These are phyloP conservation scores for Clarias magur DNA, from an alignment of 2,113 vertebrate species.

Conservation along the genomic window DNA sequence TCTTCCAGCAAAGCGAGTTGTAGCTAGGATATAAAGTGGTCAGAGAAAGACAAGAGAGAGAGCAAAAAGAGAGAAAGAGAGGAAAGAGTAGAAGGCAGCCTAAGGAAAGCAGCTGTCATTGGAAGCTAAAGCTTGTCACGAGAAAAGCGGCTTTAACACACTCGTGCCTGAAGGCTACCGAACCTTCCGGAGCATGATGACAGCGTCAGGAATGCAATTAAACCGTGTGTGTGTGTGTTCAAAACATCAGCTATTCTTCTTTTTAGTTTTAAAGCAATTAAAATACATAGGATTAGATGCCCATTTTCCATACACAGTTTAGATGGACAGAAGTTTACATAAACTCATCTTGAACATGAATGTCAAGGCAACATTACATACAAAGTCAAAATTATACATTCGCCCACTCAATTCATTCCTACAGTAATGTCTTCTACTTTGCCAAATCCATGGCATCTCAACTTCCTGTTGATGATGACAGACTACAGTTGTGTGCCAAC, in stretches of 20 bases:
- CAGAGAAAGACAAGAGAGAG: neutral
- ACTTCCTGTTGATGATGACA: no score
- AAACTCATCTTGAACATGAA: no score
- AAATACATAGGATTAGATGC: neutral
- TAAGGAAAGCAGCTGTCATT: conserved; percentile 67
- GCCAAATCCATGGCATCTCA: no score
- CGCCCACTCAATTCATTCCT: no score
- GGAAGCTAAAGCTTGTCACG: conserved; percentile 48
- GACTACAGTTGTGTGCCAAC: no score
- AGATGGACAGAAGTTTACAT: no score
- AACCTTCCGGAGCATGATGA: conserved; percentile 43
- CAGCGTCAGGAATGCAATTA: conserved; percentile 69
- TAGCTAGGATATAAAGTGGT: neutral
- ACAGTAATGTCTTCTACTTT: no score
- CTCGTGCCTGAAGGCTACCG: conserved; percentile 52
- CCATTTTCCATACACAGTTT: no score
- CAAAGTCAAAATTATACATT: no score
- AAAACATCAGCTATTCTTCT: neutral
- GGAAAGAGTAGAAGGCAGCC: neutral
- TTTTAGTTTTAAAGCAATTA: neutral
- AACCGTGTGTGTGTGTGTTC: conserved; percentile 31
- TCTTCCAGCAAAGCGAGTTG: neutral
- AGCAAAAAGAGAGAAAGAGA: neutral
- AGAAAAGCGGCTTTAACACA: conserved; percentile 64
- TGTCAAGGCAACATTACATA: no score